Evolutionary conservation across 2,888 invertebrate genomes (phyloP).

Genomic region (Loripinus fragilis): DNA sequence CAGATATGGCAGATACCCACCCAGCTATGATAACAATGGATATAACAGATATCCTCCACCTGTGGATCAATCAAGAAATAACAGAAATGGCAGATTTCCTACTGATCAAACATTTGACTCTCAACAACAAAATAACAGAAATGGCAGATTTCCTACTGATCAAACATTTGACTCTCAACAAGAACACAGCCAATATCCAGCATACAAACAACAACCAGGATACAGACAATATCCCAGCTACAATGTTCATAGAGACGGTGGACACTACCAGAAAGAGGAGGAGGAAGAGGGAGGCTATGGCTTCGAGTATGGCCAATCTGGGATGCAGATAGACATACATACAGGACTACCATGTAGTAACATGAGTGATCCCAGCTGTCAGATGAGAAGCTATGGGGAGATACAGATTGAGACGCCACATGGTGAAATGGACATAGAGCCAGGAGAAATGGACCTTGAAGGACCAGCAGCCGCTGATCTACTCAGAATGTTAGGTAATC

Average conservation of each 20-base stretch:
- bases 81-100: background rate
- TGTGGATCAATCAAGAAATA: too few species aligned
- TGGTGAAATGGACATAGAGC: conserved; percentile 55
- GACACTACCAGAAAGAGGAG: background rate
- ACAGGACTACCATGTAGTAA: conserved; percentile 33
- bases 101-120: background rate
- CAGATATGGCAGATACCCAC: background rate
- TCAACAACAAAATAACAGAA: background rate
- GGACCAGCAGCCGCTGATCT: conserved; percentile 44
- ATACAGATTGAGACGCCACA: conserved; percentile 44
- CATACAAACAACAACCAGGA: conserved; percentile 17
- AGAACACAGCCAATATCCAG: conserved; percentile 12
- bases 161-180: conserved; percentile 23
- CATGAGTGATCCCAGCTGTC: conserved; percentile 46
- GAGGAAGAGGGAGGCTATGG: background rate
- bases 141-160: conserved; percentile 19
- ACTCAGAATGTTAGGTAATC: conserved; percentile 28
- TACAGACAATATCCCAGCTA: background rate
- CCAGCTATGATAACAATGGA: background rate
- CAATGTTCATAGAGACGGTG: background rate
- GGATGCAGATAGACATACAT: conserved; percentile 22
- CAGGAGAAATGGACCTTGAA: conserved; percentile 53
- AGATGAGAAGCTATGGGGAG: conserved; percentile 30
- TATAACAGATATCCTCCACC: background rate
- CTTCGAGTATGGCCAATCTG: conserved; percentile 15